A percentile compares a stretch with the other conserved stretches of the same genome.
Evolutionary conservation across 2,888 invertebrate species (phyloP).

Genomic region (Mellilla xanthometata): DNA sequence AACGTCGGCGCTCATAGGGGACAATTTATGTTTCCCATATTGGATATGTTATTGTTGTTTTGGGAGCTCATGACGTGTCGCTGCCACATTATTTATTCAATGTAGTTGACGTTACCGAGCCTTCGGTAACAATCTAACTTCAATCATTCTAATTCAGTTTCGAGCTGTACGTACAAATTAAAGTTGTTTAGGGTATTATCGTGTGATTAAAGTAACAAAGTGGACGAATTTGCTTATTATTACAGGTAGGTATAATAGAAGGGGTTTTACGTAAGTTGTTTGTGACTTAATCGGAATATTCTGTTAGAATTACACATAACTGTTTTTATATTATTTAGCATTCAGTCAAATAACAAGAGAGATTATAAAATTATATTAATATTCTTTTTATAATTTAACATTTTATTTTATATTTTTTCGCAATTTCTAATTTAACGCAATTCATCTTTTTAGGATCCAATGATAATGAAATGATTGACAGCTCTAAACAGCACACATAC

Average conservation of each 20-base stretch:
- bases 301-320: no score
- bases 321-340: no score
- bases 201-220: constrained; percentile 37
- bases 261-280: neutral
- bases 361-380: no score
- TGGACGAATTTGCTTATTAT: constrained; percentile 5
- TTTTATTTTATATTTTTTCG: no score
- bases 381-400: no score
- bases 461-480: no score
- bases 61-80: constrained; percentile 63
- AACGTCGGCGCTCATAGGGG: constrained; percentile 66
- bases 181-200: constrained; percentile 51
- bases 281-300: no score
- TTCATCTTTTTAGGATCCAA: no score
- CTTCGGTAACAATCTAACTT: constrained; percentile 54
- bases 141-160: constrained; percentile 48
- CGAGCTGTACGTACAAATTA: constrained; percentile 49
- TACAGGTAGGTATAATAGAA: constrained; percentile 3
- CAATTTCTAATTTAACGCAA: no score
- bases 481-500: no score
- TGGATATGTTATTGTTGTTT: constrained; percentile 65
- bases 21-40: constrained; percentile 70
- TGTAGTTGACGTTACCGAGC: constrained; percentile 50
- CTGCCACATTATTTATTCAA: constrained; percentile 64
- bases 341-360: no score